Evolutionary conservation across 2,888 invertebrate species (phyloP).

Genomic region (Priocnemis perturbator): DNA sequence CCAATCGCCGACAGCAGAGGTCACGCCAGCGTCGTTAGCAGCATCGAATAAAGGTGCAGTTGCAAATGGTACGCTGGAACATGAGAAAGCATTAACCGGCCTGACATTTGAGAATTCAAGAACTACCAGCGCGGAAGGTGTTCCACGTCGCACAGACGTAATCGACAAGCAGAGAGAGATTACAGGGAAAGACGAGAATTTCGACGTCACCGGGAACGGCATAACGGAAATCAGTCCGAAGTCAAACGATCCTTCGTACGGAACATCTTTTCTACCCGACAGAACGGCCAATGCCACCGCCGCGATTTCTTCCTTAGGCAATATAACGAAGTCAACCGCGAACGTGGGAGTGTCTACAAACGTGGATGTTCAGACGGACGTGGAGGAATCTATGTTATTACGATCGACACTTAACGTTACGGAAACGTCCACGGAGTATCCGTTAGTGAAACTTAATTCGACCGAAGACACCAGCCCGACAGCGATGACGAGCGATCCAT

Average conservation of each 20-base stretch:
- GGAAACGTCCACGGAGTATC: slow-evolving; percentile 43
- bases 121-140: slow-evolving; percentile 32
- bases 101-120: slow-evolving; percentile 21
- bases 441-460: slow-evolving; percentile 18
- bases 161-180: slow-evolving; percentile 29
- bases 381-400: slow-evolving; percentile 44
- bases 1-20: slow-evolving; percentile 7
- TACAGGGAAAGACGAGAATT: slow-evolving; percentile 30
- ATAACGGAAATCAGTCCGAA: slow-evolving; percentile 52
- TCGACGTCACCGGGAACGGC: slow-evolving; percentile 58
- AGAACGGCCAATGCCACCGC: no score
- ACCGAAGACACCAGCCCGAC: slow-evolving; percentile 5
- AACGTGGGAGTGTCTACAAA: slow-evolving; percentile 11
- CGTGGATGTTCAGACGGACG: slow-evolving; percentile 46
- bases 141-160: slow-evolving; percentile 35
- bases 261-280: neutral
- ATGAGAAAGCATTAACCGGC: neutral
- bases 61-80: slow-evolving; percentile 28
- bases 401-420: slow-evolving; percentile 50
- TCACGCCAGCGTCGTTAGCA: slow-evolving; percentile 19
- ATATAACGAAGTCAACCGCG: slow-evolving; percentile 18
- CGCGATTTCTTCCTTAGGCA: neutral
- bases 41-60: neutral
- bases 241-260: slow-evolving; percentile 1
- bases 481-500: slow-evolving; percentile 5